These are phyloP conservation scores for Umimayanthus chanpuru DNA, from an alignment of 92 coral and sea anemone species.

Conservation along the genomic window DNA sequence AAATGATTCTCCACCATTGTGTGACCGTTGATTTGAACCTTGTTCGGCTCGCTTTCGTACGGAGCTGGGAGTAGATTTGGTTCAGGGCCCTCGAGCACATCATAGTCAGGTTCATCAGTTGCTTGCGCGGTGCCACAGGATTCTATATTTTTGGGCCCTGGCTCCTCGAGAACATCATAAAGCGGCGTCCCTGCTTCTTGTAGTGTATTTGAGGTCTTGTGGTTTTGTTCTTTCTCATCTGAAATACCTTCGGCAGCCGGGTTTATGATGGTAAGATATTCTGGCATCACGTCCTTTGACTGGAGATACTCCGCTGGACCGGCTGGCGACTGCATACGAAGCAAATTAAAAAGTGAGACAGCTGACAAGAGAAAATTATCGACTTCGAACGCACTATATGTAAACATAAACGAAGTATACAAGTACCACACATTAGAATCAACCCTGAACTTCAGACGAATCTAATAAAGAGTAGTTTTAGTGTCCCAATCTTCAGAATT, in stretches of 20 bases:
- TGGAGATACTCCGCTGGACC: constrained; percentile 28
- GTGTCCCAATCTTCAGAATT: too few species aligned
- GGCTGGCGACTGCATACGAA: background rate
- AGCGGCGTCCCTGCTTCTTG: background rate
- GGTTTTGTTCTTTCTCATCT: background rate
- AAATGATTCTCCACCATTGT: constrained; percentile 2
- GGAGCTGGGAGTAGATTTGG: constrained; percentile 20
- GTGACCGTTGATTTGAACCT: background rate
- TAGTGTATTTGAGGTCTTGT: background rate
- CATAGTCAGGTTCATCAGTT: constrained; percentile 33
- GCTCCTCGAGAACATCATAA: constrained; percentile 25
- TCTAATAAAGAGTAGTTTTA: too few species aligned
- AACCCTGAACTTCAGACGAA: too few species aligned
- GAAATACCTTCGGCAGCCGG: background rate
- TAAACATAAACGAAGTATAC: too few species aligned
- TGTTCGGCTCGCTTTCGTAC: background rate
- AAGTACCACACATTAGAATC: too few species aligned
- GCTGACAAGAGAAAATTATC: background rate
- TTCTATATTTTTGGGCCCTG: background rate
- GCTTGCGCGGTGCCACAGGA: background rate
- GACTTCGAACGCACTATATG: too few species aligned
- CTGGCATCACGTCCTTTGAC: constrained; percentile 30
- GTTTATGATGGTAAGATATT: constrained; percentile 20
- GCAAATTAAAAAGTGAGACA: background rate
- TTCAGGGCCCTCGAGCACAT: constrained; percentile 35